Evolutionary conservation across 2,113 vertebrate genomes (phyloP), one percentile per base, ranked within the genome.

Genomic region (Calyptommatus sinebrachiatus): DNA sequence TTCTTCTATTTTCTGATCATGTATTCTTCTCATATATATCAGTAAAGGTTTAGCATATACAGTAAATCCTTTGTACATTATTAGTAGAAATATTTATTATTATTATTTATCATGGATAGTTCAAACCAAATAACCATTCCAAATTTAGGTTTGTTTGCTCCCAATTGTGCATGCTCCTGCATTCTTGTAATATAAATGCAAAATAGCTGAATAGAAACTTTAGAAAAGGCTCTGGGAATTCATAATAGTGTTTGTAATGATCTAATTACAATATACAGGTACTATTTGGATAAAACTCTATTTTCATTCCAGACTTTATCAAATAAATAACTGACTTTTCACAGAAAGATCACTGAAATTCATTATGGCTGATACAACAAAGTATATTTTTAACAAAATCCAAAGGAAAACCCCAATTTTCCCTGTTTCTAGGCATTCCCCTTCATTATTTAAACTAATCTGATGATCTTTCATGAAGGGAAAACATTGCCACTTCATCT

Each of bases 41-140:
- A 0, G n/a, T 65, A 71, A 20, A 11, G 3, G 26, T 60, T 12
- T 82, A 61, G 6, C 24, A 65, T 74, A 63, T 74, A 61, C n/a
- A n/a, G n/a, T n/a, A n/a, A 79, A 62, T 50, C 85, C 46, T 61
- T 29, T 67, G n/a, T 7, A 53, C 74, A 0, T 0, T 60, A 73
- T 76, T 8, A 7, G 29, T 61, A 60, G 62, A 86, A 12, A 62
- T 18, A 80, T 53, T 76, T 78, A n/a, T n/a, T n/a, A n/a, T n/a
- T n/a, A n/a, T 50, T 62, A 79, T 9, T 69, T 20, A 83, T 24
- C 1, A 20, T 73, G 5, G 0, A 29, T 73, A 20, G 31, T 57
- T 70, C 28, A 68, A 71, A 76, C 63, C 84, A 86, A 74, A 71
- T 61, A 86, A 78, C 1, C 29, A 78, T 73, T 78, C 67, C 74